phyloP scores from a whole-genome alignment of 2,113 vertebrate species.

The Phoenicopterus ruber region DNA sequence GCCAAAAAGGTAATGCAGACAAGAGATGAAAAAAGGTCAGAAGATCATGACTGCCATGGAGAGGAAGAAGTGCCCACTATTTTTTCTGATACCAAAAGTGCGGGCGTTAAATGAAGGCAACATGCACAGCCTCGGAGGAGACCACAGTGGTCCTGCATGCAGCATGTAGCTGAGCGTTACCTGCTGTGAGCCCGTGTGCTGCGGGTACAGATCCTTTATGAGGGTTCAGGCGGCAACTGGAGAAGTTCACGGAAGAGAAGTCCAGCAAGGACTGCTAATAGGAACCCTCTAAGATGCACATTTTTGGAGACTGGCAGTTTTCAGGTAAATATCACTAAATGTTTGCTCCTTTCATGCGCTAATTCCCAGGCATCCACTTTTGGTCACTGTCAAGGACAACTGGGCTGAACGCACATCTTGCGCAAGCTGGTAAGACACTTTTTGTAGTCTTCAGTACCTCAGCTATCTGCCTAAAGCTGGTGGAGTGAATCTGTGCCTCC shows the following conservation, averaged over 20 bases:
- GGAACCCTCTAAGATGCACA: neutral
- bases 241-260: neutral
- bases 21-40: neutral
- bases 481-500: neutral
- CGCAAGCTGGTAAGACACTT: neutral
- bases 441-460: neutral
- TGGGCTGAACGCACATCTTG: neutral
- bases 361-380: neutral
- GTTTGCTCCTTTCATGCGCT: neutral
- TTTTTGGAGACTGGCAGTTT: neutral
- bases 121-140: neutral
- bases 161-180: rapidly evolving
- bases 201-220: neutral
- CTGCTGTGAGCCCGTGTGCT: rapidly evolving
- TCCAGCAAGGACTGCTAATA: neutral
- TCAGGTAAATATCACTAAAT: neutral
- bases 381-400: neutral
- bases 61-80: neutral
- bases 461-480: neutral
- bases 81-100: neutral
- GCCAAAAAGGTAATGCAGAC: neutral
- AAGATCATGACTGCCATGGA: neutral
- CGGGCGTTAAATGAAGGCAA: neutral
- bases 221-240: neutral
- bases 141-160: rapidly evolving